Conservation (phyloP, 2,888 invertebrate species). For the Ennomos quercinarius region DNA sequence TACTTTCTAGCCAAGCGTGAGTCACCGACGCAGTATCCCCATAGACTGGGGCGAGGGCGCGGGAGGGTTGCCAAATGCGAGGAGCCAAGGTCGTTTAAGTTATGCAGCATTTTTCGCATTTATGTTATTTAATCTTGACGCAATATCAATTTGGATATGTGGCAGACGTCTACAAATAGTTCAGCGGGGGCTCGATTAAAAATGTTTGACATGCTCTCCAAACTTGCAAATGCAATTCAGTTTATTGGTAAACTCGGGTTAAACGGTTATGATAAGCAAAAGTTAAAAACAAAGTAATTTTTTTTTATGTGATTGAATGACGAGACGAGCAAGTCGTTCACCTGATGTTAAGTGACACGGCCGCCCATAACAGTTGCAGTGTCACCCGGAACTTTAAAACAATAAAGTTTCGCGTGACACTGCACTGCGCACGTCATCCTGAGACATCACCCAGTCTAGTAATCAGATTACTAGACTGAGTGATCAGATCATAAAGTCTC, state of each 20-base stretch:
- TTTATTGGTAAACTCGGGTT: background rate
- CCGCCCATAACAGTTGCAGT: too few species aligned
- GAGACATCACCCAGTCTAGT: too few species aligned
- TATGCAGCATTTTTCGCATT: conserved; percentile 44
- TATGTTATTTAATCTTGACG: conserved; percentile 34
- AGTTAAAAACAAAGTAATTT: too few species aligned
- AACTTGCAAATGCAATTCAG: background rate
- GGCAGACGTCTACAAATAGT: background rate
- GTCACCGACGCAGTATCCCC: conserved; percentile 46
- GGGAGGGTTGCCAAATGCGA: conserved; percentile 36
- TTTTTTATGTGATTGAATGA: too few species aligned
- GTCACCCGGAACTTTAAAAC: too few species aligned
- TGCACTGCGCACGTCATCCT: too few species aligned
- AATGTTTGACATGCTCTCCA: background rate
- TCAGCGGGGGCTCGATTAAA: background rate
- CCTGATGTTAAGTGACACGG: too few species aligned
- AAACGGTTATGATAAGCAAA: too few species aligned
- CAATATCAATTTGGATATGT: conserved; percentile 32
- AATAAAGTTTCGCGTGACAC: too few species aligned
- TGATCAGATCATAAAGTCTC: too few species aligned
- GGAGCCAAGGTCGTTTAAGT: conserved; percentile 40
- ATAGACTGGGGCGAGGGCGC: conserved; percentile 39
- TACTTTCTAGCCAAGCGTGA: conserved; percentile 35
- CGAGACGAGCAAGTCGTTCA: too few species aligned
- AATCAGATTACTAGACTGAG: too few species aligned